These are phyloP conservation scores for Gymnocypris eckloni DNA, from an alignment of 2,797 vertebrate genomes.

Conservation along the genomic window DNA sequence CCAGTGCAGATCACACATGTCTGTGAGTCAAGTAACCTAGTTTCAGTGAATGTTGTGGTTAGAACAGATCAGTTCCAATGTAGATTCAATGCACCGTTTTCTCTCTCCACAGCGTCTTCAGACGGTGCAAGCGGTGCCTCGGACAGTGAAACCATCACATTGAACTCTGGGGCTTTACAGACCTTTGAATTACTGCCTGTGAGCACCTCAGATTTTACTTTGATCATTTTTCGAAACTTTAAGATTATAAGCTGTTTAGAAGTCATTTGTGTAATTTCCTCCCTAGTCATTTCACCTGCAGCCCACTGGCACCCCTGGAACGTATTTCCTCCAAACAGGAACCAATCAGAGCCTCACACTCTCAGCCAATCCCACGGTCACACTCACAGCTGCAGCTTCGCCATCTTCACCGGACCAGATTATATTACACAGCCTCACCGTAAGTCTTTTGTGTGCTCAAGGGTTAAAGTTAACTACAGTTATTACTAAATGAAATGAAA, in stretches of 20 bases:
- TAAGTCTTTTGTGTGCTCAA: slow-evolving; percentile 70
- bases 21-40: slow-evolving; percentile 80
- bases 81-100: not conserved
- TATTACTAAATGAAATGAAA: not conserved
- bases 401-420: slow-evolving; percentile 97
- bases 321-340: slow-evolving; percentile 92
- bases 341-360: slow-evolving; percentile 91
- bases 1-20: slow-evolving; percentile 97
- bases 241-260: not conserved
- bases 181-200: slow-evolving; percentile 98
- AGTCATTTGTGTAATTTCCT: slow-evolving; percentile 41
- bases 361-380: slow-evolving; percentile 86
- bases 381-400: slow-evolving; percentile 86
- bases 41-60: not conserved
- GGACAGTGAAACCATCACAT: slow-evolving; percentile 91
- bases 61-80: not conserved
- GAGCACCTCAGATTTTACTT: slow-evolving; percentile 66
- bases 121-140: slow-evolving; percentile 57
- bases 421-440: slow-evolving; percentile 93
- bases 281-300: slow-evolving; percentile 95
- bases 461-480: not conserved
- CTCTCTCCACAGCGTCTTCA: not conserved
- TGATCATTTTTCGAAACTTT: not conserved
- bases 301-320: slow-evolving; percentile 94
- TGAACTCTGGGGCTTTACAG: slow-evolving; percentile 92